Base-by-base conservation (phyloP, 2,888 invertebrate genomes). In the Latheticus oryzae region DNA sequence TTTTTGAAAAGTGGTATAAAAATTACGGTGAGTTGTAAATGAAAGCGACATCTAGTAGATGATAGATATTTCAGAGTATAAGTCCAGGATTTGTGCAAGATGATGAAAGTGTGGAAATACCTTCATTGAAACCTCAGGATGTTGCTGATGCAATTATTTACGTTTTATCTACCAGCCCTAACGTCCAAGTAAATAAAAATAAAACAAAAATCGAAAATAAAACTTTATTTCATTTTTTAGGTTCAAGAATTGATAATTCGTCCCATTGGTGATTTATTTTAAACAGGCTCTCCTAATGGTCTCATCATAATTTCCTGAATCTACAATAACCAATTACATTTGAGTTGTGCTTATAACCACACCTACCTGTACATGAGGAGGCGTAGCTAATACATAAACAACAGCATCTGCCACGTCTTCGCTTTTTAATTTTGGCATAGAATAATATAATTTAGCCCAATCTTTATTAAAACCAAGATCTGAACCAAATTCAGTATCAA, bases 81-180 rank as follows among this genome's bases (percentile, higher is more conserved):
- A 52, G 52, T 47, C 52, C 52, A 0, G 58, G 58, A 5, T 5
- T 40, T 4, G 52, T 53, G 1, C 19, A 30, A n/a, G n/a, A n/a
- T n/a, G n/a, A n/a, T n/a, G n/a, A n/a, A n/a, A n/a, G n/a, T n/a
- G 51, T 42, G 15, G 32, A 45, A 5, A 40, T 52, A 30, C 59
- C 61, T 1, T 21, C 40, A 33, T 32, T 69, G 8, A 45, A 28
- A 48, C 60, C 69, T 1, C 66, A 67, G 21, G 68, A 67, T 38
- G 53, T 69, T n/a, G 66, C 58, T n/a, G 55, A 58, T 28, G 58
- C 61, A 12, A 48, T 61, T n/a, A 30, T 55, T 5, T 61, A 58
- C 23, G 52, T 61, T 11, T 21, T 61, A 2, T 58, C 61, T 1
- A 61, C 58, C 5, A 52, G 47, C 4, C 55, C 58, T 0, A 37